Evolutionary conservation across 2,113 vertebrate species (phyloP).

Genomic region (Dasyprocta punctata): DNA sequence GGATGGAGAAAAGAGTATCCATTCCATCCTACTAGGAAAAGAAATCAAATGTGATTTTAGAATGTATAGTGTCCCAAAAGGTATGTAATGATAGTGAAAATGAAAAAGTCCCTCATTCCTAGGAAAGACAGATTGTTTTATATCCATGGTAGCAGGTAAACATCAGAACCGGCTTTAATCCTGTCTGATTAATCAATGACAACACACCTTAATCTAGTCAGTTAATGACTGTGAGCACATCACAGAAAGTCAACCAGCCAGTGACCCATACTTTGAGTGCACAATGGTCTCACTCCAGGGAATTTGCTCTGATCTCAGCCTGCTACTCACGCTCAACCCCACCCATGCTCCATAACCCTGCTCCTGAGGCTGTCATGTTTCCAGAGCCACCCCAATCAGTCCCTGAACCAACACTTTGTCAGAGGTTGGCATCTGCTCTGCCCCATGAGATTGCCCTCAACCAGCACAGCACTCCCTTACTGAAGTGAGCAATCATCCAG

Average conservation of each 20-base stretch:
- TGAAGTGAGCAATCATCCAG: neutral
- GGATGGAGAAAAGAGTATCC: neutral
- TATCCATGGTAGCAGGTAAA: slow-evolving; percentile 10
- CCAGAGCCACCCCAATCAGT: neutral
- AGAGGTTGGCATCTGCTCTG: neutral
- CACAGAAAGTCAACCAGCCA: neutral
- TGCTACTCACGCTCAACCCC: neutral
- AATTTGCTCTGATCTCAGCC: neutral
- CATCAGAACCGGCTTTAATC: neutral
- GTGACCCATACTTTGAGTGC: neutral
- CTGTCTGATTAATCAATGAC: neutral
- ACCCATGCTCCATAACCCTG: neutral
- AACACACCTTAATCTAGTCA: neutral
- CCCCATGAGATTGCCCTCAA: neutral
- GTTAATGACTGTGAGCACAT: neutral
- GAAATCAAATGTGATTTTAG: neutral
- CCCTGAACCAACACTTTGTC: neutral
- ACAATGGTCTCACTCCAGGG: neutral
- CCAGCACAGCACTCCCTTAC: neutral
- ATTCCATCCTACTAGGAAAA: neutral
- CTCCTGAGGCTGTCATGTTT: neutral
- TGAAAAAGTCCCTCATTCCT: neutral
- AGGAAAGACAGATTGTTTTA: neutral
- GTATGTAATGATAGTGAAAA: neutral
- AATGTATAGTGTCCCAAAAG: neutral